Evolutionary conservation across 35 echinoderm and acorn worm genomes (phyloP).

Genomic region (Ptychodera flava): DNA sequence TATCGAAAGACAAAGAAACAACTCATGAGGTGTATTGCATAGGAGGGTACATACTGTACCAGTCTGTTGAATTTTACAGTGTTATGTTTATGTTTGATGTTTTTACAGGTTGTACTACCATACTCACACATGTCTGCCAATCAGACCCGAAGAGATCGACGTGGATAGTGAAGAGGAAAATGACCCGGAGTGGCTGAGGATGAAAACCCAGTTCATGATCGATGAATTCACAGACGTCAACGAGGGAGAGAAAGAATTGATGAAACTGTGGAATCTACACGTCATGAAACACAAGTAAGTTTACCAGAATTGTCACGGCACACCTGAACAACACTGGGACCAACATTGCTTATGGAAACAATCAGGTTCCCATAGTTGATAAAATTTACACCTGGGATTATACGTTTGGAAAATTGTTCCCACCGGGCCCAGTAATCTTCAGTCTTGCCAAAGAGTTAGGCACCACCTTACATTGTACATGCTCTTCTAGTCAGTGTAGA

Average conservation of each 20-base stretch:
- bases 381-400: background rate
- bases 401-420: too few species aligned
- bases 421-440: too few species aligned
- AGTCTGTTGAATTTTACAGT: too few species aligned
- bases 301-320: background rate
- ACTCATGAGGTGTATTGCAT: too few species aligned
- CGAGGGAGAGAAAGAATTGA: constrained; percentile 95
- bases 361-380: background rate
- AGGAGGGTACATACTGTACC: too few species aligned
- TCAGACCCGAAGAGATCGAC: constrained; percentile 92
- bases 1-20: too few species aligned
- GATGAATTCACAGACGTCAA: constrained; percentile 98
- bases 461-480: background rate
- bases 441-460: too few species aligned
- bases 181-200: constrained; percentile 79
- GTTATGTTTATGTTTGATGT: background rate
- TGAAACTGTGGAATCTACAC: constrained; percentile 94
- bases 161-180: constrained; percentile 90
- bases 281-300: constrained; percentile 98
- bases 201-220: constrained; percentile 91
- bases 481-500: too few species aligned
- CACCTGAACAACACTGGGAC: too few species aligned
- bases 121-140: constrained; percentile 88
- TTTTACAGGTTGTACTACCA: constrained; percentile 66
- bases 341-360: background rate